These are phyloP conservation scores for Lanius collurio DNA, from an alignment of 2,113 vertebrate species.

Conservation along the genomic window DNA sequence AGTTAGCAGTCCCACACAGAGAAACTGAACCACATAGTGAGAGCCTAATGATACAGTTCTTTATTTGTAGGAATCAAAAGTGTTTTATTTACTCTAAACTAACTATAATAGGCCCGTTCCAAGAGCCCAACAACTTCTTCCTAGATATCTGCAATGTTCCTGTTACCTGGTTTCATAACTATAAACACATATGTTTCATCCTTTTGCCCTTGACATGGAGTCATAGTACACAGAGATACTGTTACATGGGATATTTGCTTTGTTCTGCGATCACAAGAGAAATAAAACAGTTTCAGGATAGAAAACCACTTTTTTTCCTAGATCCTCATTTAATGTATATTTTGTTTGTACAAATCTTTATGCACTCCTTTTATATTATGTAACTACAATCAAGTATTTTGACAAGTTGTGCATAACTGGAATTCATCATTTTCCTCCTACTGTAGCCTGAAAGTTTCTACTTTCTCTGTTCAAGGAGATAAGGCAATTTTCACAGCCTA, in stretches of 20 bases:
- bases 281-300: background rate
- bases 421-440: slow-evolving; percentile 4
- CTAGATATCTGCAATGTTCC: background rate
- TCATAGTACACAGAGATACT: background rate
- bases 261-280: background rate
- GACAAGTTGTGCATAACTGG: background rate
- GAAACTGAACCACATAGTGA: background rate
- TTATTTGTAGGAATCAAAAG: background rate
- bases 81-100: background rate
- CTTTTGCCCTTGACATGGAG: background rate
- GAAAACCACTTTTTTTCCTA: background rate
- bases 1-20: background rate
- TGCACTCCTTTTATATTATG: background rate
- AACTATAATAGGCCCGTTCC: background rate
- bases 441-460: background rate
- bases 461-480: background rate
- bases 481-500: slow-evolving; percentile 23
- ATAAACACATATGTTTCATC: background rate
- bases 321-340: background rate
- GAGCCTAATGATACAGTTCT: background rate
- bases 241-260: background rate
- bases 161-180: background rate
- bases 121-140: background rate
- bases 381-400: background rate
- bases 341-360: background rate